These are phyloP conservation scores for Gymnarchus niloticus DNA, from an alignment of 2,113 vertebrate species.

Conservation along the genomic window DNA sequence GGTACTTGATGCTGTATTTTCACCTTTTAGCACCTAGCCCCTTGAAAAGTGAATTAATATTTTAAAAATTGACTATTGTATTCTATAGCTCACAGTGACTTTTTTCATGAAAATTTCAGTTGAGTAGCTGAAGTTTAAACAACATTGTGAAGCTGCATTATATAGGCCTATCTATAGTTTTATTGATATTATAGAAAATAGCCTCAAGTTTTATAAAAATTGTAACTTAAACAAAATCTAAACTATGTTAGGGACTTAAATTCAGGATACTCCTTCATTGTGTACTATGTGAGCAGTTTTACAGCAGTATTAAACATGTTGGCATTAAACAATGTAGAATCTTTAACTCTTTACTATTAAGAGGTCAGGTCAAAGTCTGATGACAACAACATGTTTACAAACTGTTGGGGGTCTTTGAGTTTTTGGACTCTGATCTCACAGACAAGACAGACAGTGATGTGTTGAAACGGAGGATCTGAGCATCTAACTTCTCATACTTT, in stretches of 20 bases:
- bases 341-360: neutral
- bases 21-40: too few species aligned
- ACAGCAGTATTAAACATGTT: neutral
- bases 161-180: neutral
- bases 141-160: neutral
- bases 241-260: neutral
- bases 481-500: neutral
- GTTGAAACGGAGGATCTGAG: neutral
- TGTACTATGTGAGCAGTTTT: neutral
- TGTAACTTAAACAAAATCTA: neutral
- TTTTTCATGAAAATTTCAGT: neutral
- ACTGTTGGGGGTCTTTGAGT: conserved; percentile 5
- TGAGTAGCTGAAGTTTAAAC: too few species aligned
- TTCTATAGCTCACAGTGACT: neutral
- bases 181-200: neutral
- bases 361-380: neutral
- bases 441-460: neutral
- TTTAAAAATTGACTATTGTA: neutral
- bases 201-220: neutral
- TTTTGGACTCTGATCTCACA: conserved; percentile 2
- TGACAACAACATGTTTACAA: neutral
- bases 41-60: too few species aligned
- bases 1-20: too few species aligned
- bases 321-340: neutral
- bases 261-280: neutral